phyloP scores from a whole-genome alignment of 2,888 invertebrate species.

The Mythimna loreyi region DNA sequence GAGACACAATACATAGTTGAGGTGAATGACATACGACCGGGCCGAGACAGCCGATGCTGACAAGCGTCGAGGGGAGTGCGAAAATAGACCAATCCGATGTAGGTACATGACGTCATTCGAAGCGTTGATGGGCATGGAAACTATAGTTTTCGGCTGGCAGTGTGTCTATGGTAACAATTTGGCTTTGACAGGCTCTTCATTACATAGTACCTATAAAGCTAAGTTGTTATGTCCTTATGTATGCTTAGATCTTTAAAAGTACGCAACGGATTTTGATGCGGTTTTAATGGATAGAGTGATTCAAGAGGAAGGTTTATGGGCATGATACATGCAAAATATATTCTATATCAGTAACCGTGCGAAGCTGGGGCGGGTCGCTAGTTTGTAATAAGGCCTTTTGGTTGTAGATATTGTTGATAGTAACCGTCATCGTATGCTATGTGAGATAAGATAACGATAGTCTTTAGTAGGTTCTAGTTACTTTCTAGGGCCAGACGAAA shows the following conservation, averaged over 20 bases:
- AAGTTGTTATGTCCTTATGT: too few relatives aligned
- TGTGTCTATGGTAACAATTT: conserved; percentile 1
- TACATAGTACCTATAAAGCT: too few relatives aligned
- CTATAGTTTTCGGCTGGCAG: conserved; percentile 14
- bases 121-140: conserved; percentile 29
- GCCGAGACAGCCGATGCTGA: conserved; percentile 59
- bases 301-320: too few relatives aligned
- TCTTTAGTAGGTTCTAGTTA: neutral
- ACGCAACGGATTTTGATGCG: too few relatives aligned
- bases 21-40: conserved; percentile 71
- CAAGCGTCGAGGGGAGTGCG: conserved; percentile 59
- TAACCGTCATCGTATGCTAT: too few relatives aligned
- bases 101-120: conserved; percentile 45
- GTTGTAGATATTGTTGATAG: neutral
- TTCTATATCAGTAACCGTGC: too few relatives aligned
- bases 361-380: too few relatives aligned
- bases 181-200: neutral
- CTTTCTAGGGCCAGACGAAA: neutral
- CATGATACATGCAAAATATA: too few relatives aligned
- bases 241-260: too few relatives aligned
- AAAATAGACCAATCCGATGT: conserved; percentile 70
- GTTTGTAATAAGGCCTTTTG: neutral
- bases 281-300: too few relatives aligned
- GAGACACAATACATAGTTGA: conserved; percentile 68
- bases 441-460: neutral